Base-by-base conservation (phyloP, 2,888 invertebrate genomes). In the Eudasyphora cyanicolor region DNA sequence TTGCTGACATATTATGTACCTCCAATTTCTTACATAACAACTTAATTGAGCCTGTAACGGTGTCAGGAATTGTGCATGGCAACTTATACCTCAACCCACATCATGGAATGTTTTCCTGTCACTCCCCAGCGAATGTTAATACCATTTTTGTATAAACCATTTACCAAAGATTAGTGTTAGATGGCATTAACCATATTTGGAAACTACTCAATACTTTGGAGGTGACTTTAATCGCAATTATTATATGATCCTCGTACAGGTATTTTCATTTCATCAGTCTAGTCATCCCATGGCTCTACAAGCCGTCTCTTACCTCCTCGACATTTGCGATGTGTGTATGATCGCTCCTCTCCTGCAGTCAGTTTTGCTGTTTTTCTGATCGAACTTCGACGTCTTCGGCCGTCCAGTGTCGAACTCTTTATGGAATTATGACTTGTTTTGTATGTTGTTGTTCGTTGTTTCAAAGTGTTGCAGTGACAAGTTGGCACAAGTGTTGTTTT, bases 341-440 rank as follows among this genome's bases (percentile, higher is more conserved):
- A 10, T 57, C 57, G 27, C n/a, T 45, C 45, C n/a, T 45, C 45
- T 45, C n/a, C 5, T 45, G n/a, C 45, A 45, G 45, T 45, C n/a
- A 5, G 45, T 69, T 75, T 71, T 64, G n/a, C 29, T 42, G 69
- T 77, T 78, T 60, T 76, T 69, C 35, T 76, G 38, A 7, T 45
- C 14, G 19, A 29, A 49, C 27, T 14, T 60, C 17, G 14, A 19
- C 19, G 21, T 67, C 24, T 5, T 24, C 24, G 45, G 62, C n/a
- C 17, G 64, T 57, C 62, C 17, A 62, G 19, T 35, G 35, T 21
- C 64, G 38, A 75, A 35, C 78, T 81, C 73, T 81, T 81, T 84
- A 84, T 84, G 84, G 84, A 84, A 81, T 84, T 84, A 84, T 84
- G 84, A 81, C 78, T 84, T 84, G 81, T 84, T 81, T 81, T 64